phyloP scores from a whole-genome alignment of 2,113 vertebrate genomes.

The Macrotis lagotis region DNA sequence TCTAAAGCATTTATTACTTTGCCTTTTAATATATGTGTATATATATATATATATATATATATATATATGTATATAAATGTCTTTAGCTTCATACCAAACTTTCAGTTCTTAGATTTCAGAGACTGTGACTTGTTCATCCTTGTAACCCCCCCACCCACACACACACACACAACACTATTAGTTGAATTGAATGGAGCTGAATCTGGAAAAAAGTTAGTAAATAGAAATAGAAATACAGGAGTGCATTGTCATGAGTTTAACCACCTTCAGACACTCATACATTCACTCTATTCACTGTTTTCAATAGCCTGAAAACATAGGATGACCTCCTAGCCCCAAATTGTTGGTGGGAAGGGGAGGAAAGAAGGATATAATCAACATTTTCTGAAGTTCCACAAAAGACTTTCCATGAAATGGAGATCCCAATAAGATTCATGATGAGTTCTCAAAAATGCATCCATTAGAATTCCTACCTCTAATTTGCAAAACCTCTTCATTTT shows the following conservation, averaged over 20 bases:
- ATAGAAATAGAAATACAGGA: neutral
- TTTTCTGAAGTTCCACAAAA: neutral
- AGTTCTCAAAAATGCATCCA: neutral
- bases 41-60: neutral
- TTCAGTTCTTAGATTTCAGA: neutral
- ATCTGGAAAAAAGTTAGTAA: neutral
- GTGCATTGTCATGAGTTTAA: neutral
- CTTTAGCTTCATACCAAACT: neutral
- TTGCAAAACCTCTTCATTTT: neutral
- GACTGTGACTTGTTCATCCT: neutral
- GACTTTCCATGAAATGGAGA: neutral
- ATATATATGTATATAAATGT: neutral
- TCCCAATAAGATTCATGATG: neutral
- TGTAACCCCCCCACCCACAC: neutral
- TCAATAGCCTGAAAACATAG: neutral
- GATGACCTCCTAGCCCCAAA: neutral
- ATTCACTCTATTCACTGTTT: neutral
- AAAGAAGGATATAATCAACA: neutral
- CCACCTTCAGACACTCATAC: neutral
- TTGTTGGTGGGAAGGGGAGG: fast-evolving
- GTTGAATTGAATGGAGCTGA: neutral
- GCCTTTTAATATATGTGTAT: neutral
- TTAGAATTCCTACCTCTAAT: neutral
- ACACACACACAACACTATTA: neutral
- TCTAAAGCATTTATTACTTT: neutral